Percentiles rank a stretch among this genome's conserved stretches.
phyloP scores from a whole-genome alignment of 1,140 invertebrate species.

The Triops longicaudatus region DNA sequence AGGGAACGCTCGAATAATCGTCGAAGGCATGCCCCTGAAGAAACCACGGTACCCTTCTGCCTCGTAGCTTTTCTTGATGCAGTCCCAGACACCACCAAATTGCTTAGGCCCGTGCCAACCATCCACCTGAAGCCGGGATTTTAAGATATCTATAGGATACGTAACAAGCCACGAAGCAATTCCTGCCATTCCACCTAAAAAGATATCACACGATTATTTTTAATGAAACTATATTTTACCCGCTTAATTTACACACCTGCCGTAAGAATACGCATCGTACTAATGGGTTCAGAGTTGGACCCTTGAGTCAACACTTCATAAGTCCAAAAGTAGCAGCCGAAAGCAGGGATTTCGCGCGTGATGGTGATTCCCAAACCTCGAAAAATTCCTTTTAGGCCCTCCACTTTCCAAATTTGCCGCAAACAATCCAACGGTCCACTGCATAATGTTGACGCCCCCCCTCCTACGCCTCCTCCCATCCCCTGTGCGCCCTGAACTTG shows the following conservation, averaged over 20 bases:
- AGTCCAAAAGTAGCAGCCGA: constrained; percentile 58
- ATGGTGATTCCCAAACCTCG: constrained; percentile 66
- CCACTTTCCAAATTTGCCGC: constrained; percentile 48
- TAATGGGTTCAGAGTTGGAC: constrained; percentile 31
- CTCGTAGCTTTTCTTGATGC: constrained; percentile 55
- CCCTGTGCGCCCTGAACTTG: constrained; percentile 47
- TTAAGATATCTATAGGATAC: constrained; percentile 83
- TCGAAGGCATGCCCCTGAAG: constrained; percentile 61
- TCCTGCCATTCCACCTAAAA: constrained; percentile 62
- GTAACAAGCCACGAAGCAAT: constrained; percentile 70
- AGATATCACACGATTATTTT: neutral
- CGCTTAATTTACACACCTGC: constrained; percentile 44
- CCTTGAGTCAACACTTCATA: constrained; percentile 56
- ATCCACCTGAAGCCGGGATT: constrained; percentile 65
- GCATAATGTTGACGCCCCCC: constrained; percentile 33
- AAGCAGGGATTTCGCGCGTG: constrained; percentile 51
- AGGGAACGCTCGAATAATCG: constrained; percentile 75
- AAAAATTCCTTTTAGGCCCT: constrained; percentile 60
- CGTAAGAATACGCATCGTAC: constrained; percentile 52
- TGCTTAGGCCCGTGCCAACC: constrained; percentile 35
- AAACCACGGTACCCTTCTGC: constrained; percentile 60
- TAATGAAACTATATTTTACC: neutral
- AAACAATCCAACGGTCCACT: constrained; percentile 56
- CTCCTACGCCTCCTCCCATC: constrained; percentile 8
- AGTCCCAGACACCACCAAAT: constrained; percentile 62